These are phyloP conservation scores for Ennomos fuscantarius DNA, from an alignment of 2,888 invertebrate species.

Conservation along the genomic window DNA sequence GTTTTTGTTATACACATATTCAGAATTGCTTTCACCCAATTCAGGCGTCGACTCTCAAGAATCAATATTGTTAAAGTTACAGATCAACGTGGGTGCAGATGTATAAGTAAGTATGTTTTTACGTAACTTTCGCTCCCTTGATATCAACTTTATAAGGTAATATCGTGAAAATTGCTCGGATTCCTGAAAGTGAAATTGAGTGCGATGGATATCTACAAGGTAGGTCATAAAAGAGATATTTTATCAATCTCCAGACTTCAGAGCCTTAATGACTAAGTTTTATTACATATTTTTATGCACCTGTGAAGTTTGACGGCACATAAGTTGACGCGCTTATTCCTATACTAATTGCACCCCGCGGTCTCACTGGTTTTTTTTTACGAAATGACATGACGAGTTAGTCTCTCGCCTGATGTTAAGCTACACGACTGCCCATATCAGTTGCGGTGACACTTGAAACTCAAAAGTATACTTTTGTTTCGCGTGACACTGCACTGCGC, in stretches of 20 bases:
- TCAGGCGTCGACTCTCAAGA: slow-evolving; percentile 41
- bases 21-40: slow-evolving; percentile 59
- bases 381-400: too few relatives aligned
- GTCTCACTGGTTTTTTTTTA: too few relatives aligned
- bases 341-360: too few relatives aligned
- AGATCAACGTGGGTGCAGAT: slow-evolving; percentile 35
- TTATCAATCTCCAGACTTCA: slow-evolving; percentile 16
- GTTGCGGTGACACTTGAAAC: too few relatives aligned
- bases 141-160: slow-evolving; percentile 37
- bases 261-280: neutral
- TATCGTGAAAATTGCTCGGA: slow-evolving; percentile 32
- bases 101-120: slow-evolving; percentile 19
- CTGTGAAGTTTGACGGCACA: too few relatives aligned
- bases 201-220: slow-evolving; percentile 23
- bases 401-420: too few relatives aligned
- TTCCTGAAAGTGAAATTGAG: slow-evolving; percentile 34
- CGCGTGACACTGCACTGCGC: too few relatives aligned
- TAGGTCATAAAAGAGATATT: slow-evolving; percentile 13
- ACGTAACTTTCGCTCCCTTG: slow-evolving; percentile 35
- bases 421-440: too few relatives aligned
- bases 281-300: too few relatives aligned
- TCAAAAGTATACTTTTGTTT: too few relatives aligned
- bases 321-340: too few relatives aligned
- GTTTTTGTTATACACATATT: slow-evolving; percentile 63
- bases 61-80: slow-evolving; percentile 52